Percentiles rank a stretch among this genome's conserved stretches.
Evolutionary conservation across 2,113 vertebrate species (phyloP).

Genomic region (Oncorhynchus nerka): DNA sequence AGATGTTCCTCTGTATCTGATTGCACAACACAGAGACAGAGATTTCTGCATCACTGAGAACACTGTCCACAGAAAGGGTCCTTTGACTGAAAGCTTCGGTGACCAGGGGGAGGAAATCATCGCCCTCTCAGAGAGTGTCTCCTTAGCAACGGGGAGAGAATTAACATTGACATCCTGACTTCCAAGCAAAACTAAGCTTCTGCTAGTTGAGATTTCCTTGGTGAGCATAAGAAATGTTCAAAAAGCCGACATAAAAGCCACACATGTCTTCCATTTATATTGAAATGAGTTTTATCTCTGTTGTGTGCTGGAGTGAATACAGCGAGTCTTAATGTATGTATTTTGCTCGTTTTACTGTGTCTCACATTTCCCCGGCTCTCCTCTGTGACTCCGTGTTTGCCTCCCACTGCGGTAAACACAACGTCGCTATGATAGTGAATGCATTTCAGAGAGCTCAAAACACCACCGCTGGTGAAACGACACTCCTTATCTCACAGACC

Average conservation of each 20-base stretch:
- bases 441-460: slow-evolving; percentile 75
- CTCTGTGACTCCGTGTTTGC: slow-evolving; percentile 69
- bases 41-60: slow-evolving; percentile 48
- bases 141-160: slow-evolving; percentile 76
- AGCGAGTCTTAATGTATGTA: slow-evolving; percentile 77
- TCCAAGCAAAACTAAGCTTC: slow-evolving; percentile 67
- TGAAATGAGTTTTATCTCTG: slow-evolving; percentile 73
- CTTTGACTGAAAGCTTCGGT: slow-evolving; percentile 67
- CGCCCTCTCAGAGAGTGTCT: slow-evolving; percentile 69
- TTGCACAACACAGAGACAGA: slow-evolving; percentile 60
- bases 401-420: slow-evolving; percentile 80
- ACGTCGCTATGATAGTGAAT: slow-evolving; percentile 73
- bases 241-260: slow-evolving; percentile 70
- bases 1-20: slow-evolving; percentile 75
- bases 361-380: slow-evolving; percentile 65
- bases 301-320: slow-evolving; percentile 63
- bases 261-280: slow-evolving; percentile 78
- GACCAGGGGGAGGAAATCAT: slow-evolving; percentile 69
- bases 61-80: slow-evolving; percentile 66
- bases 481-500: slow-evolving; percentile 42
- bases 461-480: slow-evolving; percentile 62
- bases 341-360: slow-evolving; percentile 79
- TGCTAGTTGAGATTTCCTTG: slow-evolving; percentile 67
- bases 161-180: slow-evolving; percentile 77
- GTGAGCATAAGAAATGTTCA: slow-evolving; percentile 65